Conservation (phyloP, 2,888 invertebrate genomes). For the Leucophora obtusa region DNA sequence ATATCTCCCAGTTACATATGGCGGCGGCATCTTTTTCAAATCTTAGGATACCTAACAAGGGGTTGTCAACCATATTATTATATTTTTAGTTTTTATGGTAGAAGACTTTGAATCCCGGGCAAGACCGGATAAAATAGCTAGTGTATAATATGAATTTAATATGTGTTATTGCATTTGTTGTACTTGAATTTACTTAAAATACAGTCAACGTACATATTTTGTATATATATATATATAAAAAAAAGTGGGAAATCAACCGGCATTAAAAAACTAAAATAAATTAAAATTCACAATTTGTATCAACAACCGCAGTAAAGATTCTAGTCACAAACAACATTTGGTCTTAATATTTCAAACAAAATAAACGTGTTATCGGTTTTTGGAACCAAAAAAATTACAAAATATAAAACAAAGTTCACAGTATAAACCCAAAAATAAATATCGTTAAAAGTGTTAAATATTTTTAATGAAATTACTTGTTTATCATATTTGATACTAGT, state of each 20-base stretch:
- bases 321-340: conserved; percentile 50
- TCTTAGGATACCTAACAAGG: too few species aligned
- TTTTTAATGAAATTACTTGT: background rate
- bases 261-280: conserved; percentile 44
- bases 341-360: conserved; percentile 2
- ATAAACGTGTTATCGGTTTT: background rate
- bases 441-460: background rate
- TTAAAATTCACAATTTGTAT: conserved; percentile 41
- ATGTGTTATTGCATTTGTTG: conserved; percentile 37
- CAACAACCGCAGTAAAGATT: conserved; percentile 47
- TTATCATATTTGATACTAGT: too few species aligned
- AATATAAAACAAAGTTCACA: background rate
- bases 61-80: too few species aligned
- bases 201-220: conserved; percentile 47
- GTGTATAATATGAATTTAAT: too few species aligned
- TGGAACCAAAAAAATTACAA: background rate
- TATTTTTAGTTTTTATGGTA: too few species aligned
- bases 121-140: too few species aligned
- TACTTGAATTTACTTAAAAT: conserved; percentile 52
- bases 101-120: too few species aligned
- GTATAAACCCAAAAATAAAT: too few species aligned
- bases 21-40: too few species aligned
- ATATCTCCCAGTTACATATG: too few species aligned
- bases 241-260: conserved; percentile 53
- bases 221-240: conserved; percentile 26